phyloP scores from a whole-genome alignment of 1,140 invertebrate genomes.

The Ceratina calcarata region DNA sequence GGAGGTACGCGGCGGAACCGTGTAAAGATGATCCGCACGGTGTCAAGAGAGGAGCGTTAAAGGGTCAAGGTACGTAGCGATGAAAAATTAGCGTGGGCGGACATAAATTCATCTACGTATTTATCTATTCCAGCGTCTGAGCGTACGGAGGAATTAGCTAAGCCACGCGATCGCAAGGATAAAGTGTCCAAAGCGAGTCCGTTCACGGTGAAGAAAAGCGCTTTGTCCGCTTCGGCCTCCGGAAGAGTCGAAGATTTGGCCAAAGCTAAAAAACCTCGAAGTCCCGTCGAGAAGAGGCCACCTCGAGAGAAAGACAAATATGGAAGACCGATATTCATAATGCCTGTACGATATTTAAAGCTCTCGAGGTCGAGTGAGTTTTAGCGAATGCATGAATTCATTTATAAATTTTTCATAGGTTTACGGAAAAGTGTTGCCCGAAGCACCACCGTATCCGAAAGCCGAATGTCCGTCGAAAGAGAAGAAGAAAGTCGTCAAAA shows the following conservation, averaged over 20 bases:
- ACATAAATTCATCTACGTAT: not conserved
- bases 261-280: constrained; percentile 40
- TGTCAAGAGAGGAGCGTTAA: constrained; percentile 43
- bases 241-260: constrained; percentile 50
- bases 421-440: constrained; percentile 54
- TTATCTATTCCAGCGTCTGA: constrained; percentile 39
- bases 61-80: constrained; percentile 35
- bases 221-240: constrained; percentile 40
- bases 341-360: constrained; percentile 51
- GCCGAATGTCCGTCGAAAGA: constrained; percentile 40
- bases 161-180: not conserved
- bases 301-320: constrained; percentile 61
- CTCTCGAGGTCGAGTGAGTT: not conserved
- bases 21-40: constrained; percentile 29
- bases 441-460: constrained; percentile 48
- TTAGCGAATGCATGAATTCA: not conserved
- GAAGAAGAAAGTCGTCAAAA: constrained; percentile 30
- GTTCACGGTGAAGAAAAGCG: constrained; percentile 51
- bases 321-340: constrained; percentile 54
- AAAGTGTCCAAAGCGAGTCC: constrained; percentile 41
- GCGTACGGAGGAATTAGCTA: constrained; percentile 39
- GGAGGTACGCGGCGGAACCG: constrained; percentile 57
- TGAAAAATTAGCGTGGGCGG: not conserved
- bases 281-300: constrained; percentile 46
- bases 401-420: constrained; percentile 22